Percentiles rank a stretch among this genome's conserved stretches.
Conservation (phyloP, 1,140 invertebrate species). For the Limonius californicus region DNA sequence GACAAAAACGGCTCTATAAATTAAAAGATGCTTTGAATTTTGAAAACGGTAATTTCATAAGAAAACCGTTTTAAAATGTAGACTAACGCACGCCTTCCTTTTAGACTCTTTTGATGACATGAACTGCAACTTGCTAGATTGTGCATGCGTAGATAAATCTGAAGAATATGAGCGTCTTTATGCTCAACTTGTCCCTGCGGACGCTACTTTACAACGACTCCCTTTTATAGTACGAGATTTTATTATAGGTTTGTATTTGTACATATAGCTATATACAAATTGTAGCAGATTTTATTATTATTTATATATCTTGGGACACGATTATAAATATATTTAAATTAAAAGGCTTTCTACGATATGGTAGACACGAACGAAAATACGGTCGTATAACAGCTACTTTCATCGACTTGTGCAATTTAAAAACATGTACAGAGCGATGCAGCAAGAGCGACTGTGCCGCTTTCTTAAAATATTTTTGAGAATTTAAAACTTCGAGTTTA, state of each 20-base stretch:
- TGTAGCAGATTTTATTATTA: too few species aligned
- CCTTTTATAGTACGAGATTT: constrained; percentile 52
- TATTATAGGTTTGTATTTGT: constrained; percentile 45
- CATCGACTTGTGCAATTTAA: too few species aligned
- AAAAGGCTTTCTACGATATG: neutral
- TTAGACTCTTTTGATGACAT: neutral
- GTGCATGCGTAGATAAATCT: constrained; percentile 20
- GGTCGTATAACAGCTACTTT: too few species aligned
- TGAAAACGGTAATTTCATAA: too few species aligned
- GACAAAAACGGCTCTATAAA: constrained; percentile 38
- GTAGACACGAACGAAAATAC: neutral
- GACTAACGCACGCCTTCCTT: neutral
- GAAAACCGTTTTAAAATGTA: neutral
- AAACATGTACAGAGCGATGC: too few species aligned
- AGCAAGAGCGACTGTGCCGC: too few species aligned
- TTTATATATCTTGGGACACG: too few species aligned
- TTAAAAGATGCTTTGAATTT: constrained; percentile 39
- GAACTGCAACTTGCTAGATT: neutral
- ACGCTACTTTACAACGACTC: constrained; percentile 46
- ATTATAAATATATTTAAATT: too few species aligned
- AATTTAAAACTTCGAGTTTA: too few species aligned
- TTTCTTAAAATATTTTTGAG: too few species aligned
- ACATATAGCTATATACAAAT: too few species aligned
- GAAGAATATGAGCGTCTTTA: constrained; percentile 34
- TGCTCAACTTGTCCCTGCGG: constrained; percentile 41